phyloP scores from a whole-genome alignment of 2,113 vertebrate species.

The Fulmarus glacialis region DNA sequence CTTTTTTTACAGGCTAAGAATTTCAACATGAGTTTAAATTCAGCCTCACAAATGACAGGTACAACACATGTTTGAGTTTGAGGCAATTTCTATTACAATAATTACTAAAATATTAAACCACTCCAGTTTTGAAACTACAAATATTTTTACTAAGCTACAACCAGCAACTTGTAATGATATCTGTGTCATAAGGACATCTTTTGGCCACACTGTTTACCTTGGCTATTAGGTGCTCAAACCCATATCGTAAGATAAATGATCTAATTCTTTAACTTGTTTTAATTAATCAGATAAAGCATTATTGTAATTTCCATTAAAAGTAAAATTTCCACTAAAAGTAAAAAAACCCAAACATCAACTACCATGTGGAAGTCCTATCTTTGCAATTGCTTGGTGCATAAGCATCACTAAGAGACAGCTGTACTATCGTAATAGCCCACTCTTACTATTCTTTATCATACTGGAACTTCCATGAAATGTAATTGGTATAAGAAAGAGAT shows the following conservation, averaged over 20 bases:
- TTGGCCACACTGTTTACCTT: not conserved
- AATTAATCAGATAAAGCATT: not conserved
- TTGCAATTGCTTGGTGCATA: not conserved
- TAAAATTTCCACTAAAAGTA: not conserved
- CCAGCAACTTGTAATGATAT: not conserved
- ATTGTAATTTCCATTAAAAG: not conserved
- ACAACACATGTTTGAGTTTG: not conserved
- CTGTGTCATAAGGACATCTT: not conserved
- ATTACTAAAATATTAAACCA: not conserved
- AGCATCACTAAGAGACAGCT: not conserved
- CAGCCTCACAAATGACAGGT: not conserved
- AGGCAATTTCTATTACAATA: not conserved
- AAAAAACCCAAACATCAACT: not conserved
- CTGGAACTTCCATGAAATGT: not conserved
- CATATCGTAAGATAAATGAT: not conserved
- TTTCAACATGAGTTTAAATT: not conserved
- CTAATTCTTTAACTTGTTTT: not conserved
- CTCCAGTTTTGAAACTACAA: not conserved
- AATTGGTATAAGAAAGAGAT: not conserved
- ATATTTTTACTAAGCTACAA: not conserved
- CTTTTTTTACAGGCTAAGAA: not conserved
- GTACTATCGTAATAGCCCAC: not conserved
- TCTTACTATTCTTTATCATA: not conserved
- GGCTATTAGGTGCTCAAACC: not conserved
- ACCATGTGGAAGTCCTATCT: not conserved